These are phyloP conservation scores for Sinocyclocheilus anshuiensis DNA, from an alignment of 2,113 vertebrate species.

Conservation along the genomic window DNA sequence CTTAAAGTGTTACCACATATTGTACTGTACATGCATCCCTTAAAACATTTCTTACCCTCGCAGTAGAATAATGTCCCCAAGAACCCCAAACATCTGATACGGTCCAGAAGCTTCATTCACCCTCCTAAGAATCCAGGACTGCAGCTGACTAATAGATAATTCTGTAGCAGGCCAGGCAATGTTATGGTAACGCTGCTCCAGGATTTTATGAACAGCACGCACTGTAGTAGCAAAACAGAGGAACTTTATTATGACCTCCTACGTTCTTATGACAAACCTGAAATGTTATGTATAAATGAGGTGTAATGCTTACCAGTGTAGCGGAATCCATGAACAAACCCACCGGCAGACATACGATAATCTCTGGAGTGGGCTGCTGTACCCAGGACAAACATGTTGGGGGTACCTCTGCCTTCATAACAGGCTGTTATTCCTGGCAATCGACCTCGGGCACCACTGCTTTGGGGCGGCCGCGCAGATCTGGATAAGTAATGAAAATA, in stretches of 20 bases:
- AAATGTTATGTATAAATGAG: background rate
- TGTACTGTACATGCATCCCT: background rate
- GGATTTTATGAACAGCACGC: conserved; percentile 85
- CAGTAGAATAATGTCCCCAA: conserved; percentile 90
- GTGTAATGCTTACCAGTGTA: conserved; percentile 84
- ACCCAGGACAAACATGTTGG: conserved; percentile 88
- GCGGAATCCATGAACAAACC: conserved; percentile 97
- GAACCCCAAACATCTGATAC: conserved; percentile 94
- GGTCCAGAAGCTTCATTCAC: conserved; percentile 91
- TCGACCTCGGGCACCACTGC: conserved; percentile 81
- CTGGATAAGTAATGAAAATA: conserved; percentile 63
- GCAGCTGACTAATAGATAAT: conserved; percentile 82
- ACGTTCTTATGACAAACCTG: too few relatives aligned
- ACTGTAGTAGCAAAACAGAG: conserved; percentile 67
- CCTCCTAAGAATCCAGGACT: conserved; percentile 84
- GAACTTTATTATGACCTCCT: background rate
- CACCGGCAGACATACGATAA: conserved; percentile 90
- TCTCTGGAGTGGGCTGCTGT: conserved; percentile 91
- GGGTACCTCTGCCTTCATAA: conserved; percentile 85
- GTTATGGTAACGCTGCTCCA: conserved; percentile 88
- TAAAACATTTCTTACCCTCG: conserved; percentile 78
- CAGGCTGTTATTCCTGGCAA: conserved; percentile 86
- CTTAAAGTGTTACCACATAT: too few relatives aligned
- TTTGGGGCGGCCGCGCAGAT: conserved; percentile 73
- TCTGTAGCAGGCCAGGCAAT: conserved; percentile 79